Percentiles rank a stretch among this genome's conserved stretches.
These are phyloP conservation scores for Nebria brevicollis DNA, from an alignment of 2,888 invertebrate genomes.

Conservation along the genomic window DNA sequence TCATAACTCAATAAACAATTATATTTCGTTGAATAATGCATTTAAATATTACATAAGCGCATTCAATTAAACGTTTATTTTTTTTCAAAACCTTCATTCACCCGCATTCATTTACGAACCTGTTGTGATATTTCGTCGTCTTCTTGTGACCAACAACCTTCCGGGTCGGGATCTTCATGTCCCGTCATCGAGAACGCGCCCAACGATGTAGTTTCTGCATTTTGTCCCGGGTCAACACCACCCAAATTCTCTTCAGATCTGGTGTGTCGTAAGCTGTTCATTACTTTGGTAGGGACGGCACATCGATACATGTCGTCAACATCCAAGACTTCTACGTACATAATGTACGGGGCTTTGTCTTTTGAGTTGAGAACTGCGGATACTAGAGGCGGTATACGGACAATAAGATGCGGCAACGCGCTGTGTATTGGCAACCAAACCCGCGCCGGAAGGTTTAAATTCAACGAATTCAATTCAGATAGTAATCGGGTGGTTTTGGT, in stretches of 20 bases:
- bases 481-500: slow-evolving; percentile 91
- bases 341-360: slow-evolving; percentile 98
- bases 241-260: slow-evolving; percentile 92
- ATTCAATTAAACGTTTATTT: neutral
- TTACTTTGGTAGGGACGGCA: slow-evolving; percentile 88
- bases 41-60: neutral
- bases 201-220: slow-evolving; percentile 60
- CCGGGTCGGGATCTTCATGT: slow-evolving; percentile 70
- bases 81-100: too few species aligned
- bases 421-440: slow-evolving; percentile 97
- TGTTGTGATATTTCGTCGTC: slow-evolving; percentile 92
- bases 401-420: slow-evolving; percentile 87
- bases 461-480: slow-evolving; percentile 92
- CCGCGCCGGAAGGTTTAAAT: slow-evolving; percentile 95
- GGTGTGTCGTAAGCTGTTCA: slow-evolving; percentile 88
- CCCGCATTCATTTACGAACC: slow-evolving; percentile 59
- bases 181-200: slow-evolving; percentile 68
- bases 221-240: slow-evolving; percentile 54
- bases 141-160: slow-evolving; percentile 93
- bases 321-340: slow-evolving; percentile 97
- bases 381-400: slow-evolving; percentile 96
- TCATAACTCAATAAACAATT: neutral
- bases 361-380: slow-evolving; percentile 99
- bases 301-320: slow-evolving; percentile 84
- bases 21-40: slow-evolving; percentile 3